Percentiles rank a stretch among this genome's conserved stretches.
These are phyloP conservation scores for Albula glossodonta DNA, from an alignment of 2,113 vertebrate species.

Conservation along the genomic window DNA sequence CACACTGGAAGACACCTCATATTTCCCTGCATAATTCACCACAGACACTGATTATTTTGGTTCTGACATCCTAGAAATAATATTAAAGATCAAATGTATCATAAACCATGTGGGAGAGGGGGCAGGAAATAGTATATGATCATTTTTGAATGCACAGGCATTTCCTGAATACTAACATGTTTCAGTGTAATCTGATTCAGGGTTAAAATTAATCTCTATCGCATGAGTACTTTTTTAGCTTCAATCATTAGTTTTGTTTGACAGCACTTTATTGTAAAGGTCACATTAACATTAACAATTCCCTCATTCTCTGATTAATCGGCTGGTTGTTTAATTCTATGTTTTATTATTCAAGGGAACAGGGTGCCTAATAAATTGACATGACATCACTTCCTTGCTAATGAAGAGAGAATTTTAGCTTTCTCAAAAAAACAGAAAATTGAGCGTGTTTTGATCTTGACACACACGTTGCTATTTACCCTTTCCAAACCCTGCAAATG, in stretches of 20 bases:
- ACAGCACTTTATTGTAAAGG: constrained; percentile 12
- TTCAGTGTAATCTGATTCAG: not conserved
- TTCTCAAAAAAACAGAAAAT: constrained; percentile 6
- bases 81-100: not conserved
- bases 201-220: not conserved
- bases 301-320: not conserved
- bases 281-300: not conserved
- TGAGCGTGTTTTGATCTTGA: not conserved
- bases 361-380: constrained; percentile 24
- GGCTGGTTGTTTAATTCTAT: constrained; percentile 25
- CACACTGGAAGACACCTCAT: not conserved
- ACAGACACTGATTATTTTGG: too few species aligned
- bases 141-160: not conserved
- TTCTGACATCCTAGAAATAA: not conserved
- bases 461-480: constrained; percentile 58
- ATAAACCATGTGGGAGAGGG: too few species aligned
- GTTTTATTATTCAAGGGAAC: constrained; percentile 5
- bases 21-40: not conserved
- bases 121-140: too few species aligned
- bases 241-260: not conserved
- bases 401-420: constrained; percentile 5
- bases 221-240: not conserved
- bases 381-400: constrained; percentile 15
- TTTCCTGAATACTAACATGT: not conserved
- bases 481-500: constrained; percentile 62